phyloP scores from a whole-genome alignment of 1,140 invertebrate species.

The Neotoxoptera formosana region DNA sequence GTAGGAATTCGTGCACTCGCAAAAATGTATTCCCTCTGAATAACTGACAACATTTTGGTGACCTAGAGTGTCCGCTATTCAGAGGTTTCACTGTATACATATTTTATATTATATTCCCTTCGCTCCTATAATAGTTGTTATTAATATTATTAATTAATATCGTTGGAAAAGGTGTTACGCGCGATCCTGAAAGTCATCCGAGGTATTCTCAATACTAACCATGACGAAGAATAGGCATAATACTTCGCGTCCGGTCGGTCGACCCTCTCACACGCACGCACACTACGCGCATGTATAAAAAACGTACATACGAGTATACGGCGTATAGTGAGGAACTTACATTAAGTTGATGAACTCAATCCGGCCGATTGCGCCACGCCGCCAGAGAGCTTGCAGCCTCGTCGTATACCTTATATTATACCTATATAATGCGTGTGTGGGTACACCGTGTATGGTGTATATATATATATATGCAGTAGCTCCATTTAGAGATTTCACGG shows the following conservation, averaged over 20 bases:
- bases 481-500: constrained; percentile 47
- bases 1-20: no score
- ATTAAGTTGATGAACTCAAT: constrained; percentile 54
- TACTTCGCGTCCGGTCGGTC: not conserved
- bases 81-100: no score
- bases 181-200: not conserved
- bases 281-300: not conserved
- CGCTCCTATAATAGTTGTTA: no score
- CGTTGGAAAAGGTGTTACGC: not conserved
- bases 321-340: not conserved
- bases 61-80: no score
- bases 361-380: constrained; percentile 1
- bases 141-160: no score
- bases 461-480: no score
- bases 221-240: not conserved
- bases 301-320: not conserved
- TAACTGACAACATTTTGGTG: no score
- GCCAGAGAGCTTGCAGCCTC: not conserved
- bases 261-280: no score
- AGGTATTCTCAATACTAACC: not conserved
- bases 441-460: no score
- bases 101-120: no score
- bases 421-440: no score
- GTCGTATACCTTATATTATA: not conserved
- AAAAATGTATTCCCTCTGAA: no score